phyloP scores from a whole-genome alignment of 2,797 vertebrate genomes.

The Natrix natrix region DNA sequence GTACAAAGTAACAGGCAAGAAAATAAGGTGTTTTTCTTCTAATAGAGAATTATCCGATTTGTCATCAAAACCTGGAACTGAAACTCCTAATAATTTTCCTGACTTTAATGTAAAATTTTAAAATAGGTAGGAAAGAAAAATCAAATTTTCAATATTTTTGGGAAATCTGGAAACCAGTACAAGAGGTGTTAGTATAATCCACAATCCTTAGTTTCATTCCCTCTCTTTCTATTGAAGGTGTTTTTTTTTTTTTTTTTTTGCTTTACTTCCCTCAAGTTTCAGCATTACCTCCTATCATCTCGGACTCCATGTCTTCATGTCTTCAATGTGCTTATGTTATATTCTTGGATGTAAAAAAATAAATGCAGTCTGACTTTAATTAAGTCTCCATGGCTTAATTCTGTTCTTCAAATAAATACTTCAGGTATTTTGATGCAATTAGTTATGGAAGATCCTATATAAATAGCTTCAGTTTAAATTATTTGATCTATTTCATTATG shows the following conservation, averaged over 20 bases:
- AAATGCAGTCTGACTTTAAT: background rate
- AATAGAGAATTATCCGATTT: background rate
- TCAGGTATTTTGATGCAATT: background rate
- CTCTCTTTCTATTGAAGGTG: background rate
- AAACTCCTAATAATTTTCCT: background rate
- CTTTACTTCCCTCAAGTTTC: background rate
- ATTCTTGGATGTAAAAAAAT: background rate
- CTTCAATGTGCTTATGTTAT: background rate
- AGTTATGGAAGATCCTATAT: background rate
- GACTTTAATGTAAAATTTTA: background rate
- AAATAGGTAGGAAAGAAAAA: conserved; percentile 44
- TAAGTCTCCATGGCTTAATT: background rate
- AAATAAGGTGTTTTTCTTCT: background rate
- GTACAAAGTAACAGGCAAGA: background rate
- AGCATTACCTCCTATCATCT: background rate
- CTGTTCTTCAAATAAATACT: background rate
- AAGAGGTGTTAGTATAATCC: background rate
- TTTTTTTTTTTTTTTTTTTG: too few species aligned
- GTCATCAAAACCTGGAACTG: background rate
- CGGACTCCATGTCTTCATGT: background rate
- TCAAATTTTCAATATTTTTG: background rate
- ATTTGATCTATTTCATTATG: background rate
- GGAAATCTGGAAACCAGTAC: background rate
- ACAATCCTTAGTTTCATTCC: background rate
- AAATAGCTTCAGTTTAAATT: background rate